phyloP scores from a whole-genome alignment of 2,797 vertebrate genomes.

The Urophycis tenuis region DNA sequence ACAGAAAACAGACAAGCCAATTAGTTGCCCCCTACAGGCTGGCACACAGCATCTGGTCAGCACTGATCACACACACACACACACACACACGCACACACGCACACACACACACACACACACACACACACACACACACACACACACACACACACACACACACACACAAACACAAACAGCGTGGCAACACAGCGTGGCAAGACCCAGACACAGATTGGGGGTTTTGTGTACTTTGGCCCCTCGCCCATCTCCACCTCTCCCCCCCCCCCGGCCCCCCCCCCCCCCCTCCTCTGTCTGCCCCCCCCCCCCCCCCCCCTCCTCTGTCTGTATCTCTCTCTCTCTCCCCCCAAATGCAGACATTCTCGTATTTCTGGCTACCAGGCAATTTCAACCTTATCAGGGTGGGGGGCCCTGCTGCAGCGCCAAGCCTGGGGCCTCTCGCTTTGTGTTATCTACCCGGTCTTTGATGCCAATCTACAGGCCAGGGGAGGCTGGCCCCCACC shows the following conservation, averaged over 20 bases:
- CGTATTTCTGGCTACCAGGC: conserved; percentile 31
- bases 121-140: not conserved
- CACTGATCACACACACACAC: conserved; percentile 13
- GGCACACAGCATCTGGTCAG: conserved; percentile 53
- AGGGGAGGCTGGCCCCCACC: conserved; percentile 9
- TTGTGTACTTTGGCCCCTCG: not conserved
- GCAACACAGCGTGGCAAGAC: not conserved
- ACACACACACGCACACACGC: conserved; percentile 16
- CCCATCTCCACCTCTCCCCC: not conserved
- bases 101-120: conserved; percentile 4
- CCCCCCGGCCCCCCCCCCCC: conserved; percentile 9
- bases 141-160: conserved; percentile 1
- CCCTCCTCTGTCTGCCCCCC: conserved; percentile 5
- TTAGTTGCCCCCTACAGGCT: conserved; percentile 55
- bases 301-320: not conserved
- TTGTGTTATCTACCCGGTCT: conserved; percentile 34
- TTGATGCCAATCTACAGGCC: conserved; percentile 47
- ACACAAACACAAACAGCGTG: not conserved
- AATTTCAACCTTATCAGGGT: conserved; percentile 37
- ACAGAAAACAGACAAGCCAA: conserved; percentile 57
- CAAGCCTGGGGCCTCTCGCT: conserved; percentile 16
- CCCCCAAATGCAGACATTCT: conserved; percentile 32
- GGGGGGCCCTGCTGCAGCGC: conserved; percentile 23
- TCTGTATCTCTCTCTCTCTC: not conserved
- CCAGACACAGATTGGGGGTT: not conserved